Base-by-base conservation (phyloP, 2,888 invertebrate species). In the Camponotus fellah region DNA sequence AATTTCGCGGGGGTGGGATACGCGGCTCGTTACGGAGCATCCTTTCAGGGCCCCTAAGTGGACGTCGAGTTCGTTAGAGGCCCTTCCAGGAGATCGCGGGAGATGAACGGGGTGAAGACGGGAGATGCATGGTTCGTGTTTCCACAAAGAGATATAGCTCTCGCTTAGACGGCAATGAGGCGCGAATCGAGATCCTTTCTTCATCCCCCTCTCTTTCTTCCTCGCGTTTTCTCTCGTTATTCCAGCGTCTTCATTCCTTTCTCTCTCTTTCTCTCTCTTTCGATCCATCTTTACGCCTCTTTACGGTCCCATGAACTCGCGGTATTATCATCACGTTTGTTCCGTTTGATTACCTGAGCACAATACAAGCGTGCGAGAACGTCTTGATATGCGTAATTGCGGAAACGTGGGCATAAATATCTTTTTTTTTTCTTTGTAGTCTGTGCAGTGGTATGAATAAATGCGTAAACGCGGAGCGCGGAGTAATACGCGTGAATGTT, bases 31-130 rank as follows among this genome's bases (percentile, higher is more conserved):
- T 93, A 93, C 91, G 92, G 8, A 84, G 90, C 82, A 91, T 91
- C 91, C 92, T 93, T 93, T 93, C 91, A 92, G 89, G 90, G 85
- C 85, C 91, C 85, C 92, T 92, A 93, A 93, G 93, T 91, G 92
- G 92, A 93, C 92, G 92, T 93, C 92, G 91, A 92, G 92, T 94
- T 94, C 93, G 93, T 94, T 94, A 94, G 93, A 88, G 90, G 88
- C 87, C 88, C 89, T 90, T 90, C 91, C 88, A 91, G 86, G 88
- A 89, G 91, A 89, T 92, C 91, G 92, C 90, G 91, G 91, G 92
- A 93, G 93, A 93, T 92, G 93, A 93, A 91, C 91, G 90, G 90
- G 88, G 88, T 89, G 91, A 90, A 89, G 89, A 90, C 90, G 92
- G 84, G 89, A 92, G 92, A 92, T 92, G 89, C 91, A 92, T 93